These are phyloP conservation scores for Lathronympha strigana DNA, from an alignment of 2,888 invertebrate species.

Conservation along the genomic window DNA sequence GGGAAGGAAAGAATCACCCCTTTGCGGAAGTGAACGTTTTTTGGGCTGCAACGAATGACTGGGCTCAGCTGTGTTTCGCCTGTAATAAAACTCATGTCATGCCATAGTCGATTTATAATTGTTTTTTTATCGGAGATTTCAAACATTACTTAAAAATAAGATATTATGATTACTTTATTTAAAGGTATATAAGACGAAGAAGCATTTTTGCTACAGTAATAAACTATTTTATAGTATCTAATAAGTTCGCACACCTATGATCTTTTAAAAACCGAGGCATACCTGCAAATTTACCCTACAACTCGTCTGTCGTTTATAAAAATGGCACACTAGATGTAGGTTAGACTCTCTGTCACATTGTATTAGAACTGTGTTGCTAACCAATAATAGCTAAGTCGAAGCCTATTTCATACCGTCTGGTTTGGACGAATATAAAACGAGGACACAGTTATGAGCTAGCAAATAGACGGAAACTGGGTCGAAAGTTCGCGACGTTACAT, in stretches of 20 bases:
- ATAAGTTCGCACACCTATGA: too few species aligned
- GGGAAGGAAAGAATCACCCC: conserved; percentile 94
- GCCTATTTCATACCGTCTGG: conserved; percentile 23
- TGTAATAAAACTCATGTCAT: conserved; percentile 50
- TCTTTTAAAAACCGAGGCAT: too few species aligned
- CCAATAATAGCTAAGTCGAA: conserved; percentile 17
- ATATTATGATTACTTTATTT: background rate
- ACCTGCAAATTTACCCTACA: too few species aligned
- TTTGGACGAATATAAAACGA: conserved; percentile 20
- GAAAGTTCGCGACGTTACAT: conserved; percentile 25
- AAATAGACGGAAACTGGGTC: conserved; percentile 17
- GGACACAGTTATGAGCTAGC: background rate
- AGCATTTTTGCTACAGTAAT: too few species aligned
- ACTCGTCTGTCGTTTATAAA: too few species aligned
- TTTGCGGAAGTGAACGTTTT: conserved; percentile 90
- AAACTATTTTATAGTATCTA: too few species aligned
- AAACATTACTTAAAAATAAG: too few species aligned
- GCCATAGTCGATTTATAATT: background rate
- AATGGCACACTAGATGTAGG: conserved; percentile 60
- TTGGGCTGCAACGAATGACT: conserved; percentile 92
- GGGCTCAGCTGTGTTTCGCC: conserved; percentile 91
- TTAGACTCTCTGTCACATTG: too few species aligned
- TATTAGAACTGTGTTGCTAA: conserved; percentile 1
- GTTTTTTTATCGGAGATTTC: background rate
- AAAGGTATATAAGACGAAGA: too few species aligned